Percentiles rank a stretch among this genome's conserved stretches.
phyloP scores from a whole-genome alignment of 2,888 invertebrate genomes.

The Melanargia galathea region DNA sequence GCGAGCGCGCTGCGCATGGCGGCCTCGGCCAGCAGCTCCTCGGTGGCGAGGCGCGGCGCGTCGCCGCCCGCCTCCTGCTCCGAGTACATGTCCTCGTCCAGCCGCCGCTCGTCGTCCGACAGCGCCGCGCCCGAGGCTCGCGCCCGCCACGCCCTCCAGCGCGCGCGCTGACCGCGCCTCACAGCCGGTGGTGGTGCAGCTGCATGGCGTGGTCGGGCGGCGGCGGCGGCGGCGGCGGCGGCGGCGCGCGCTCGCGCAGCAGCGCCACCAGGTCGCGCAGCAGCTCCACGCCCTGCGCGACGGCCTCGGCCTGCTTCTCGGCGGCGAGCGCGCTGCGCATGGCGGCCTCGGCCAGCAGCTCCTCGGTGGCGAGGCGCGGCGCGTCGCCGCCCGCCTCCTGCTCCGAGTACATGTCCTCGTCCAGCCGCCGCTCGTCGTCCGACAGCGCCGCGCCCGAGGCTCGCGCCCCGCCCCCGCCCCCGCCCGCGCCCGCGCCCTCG shows the following conservation, averaged over 20 bases:
- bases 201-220: conserved; percentile 47
- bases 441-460: conserved; percentile 47
- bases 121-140: conserved; percentile 42
- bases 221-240: conserved; percentile 37
- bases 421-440: conserved; percentile 68
- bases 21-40: conserved; percentile 74
- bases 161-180: conserved; percentile 20
- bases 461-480: conserved; percentile 33
- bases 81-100: conserved; percentile 69
- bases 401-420: conserved; percentile 71
- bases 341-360: conserved; percentile 74
- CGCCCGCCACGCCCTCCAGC: conserved; percentile 30
- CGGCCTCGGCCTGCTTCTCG: conserved; percentile 74
- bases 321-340: conserved; percentile 74
- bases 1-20: conserved; percentile 75
- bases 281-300: conserved; percentile 57
- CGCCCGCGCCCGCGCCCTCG: conserved; percentile 24
- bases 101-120: conserved; percentile 67
- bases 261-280: conserved; percentile 73
- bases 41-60: conserved; percentile 57
- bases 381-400: conserved; percentile 46
- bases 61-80: conserved; percentile 52
- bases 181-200: conserved; percentile 45
- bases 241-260: conserved; percentile 83
- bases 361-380: conserved; percentile 62